Percentiles rank a stretch among this genome's conserved stretches.
These are phyloP conservation scores for Umimayanthus chanpuru DNA, from an alignment of 92 coral and sea anemone species.

Conservation along the genomic window DNA sequence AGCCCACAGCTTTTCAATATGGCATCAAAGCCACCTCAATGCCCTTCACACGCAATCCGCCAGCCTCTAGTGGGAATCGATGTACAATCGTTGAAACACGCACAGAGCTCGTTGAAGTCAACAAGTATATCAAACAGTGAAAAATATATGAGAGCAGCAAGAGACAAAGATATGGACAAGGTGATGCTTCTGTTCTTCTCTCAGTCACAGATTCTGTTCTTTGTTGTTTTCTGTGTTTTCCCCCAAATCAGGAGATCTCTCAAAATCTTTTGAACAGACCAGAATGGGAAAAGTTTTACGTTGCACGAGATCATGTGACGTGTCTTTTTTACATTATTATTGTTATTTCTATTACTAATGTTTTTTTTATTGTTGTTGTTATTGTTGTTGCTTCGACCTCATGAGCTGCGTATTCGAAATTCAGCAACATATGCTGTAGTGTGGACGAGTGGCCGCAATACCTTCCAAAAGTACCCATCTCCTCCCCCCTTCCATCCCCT, in stretches of 20 bases:
- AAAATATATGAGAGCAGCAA: slow-evolving; percentile 43
- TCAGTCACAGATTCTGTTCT: neutral
- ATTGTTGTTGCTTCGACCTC: no score
- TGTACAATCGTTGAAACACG: slow-evolving; percentile 54
- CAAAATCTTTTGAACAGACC: neutral
- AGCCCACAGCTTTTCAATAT: slow-evolving; percentile 25
- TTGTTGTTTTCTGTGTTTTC: no score
- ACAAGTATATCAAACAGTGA: slow-evolving; percentile 49
- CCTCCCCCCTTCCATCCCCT: no score
- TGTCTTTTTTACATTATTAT: no score
- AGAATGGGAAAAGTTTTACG: neutral
- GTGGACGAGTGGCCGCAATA: no score
- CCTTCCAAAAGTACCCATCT: no score
- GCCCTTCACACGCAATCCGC: slow-evolving; percentile 41
- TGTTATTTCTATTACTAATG: no score
- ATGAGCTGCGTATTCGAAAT: no score
- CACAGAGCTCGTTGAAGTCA: slow-evolving; percentile 62
- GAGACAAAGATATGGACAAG: slow-evolving; percentile 17
- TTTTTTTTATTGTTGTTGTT: no score
- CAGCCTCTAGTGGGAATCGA: slow-evolving; percentile 64
- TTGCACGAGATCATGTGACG: no score
- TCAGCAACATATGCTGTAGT: no score
- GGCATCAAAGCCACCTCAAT: slow-evolving; percentile 47
- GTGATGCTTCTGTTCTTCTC: neutral
- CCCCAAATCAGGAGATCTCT: neutral